Conservation (phyloP, 2,797 vertebrate genomes). For the Sebastolobus alascanus region DNA sequence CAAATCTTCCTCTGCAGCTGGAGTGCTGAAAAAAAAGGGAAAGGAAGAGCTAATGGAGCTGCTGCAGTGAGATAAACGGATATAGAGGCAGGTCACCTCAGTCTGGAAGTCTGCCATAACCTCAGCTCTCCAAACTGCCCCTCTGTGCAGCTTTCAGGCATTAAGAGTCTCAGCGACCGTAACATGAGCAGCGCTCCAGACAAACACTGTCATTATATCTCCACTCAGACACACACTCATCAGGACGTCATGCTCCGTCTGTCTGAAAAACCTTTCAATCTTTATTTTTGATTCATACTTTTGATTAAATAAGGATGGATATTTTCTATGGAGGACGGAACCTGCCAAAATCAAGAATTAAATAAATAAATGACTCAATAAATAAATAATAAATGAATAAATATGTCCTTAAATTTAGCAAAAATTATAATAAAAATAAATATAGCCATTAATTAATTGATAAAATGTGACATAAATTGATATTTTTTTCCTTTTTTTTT, state of each 20-base stretch:
- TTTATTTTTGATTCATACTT: background rate
- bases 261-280: background rate
- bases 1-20: slow-evolving; percentile 1
- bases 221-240: background rate
- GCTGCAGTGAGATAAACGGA: slow-evolving; percentile 34
- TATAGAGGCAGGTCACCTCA: slow-evolving; percentile 42
- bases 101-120: slow-evolving; percentile 39
- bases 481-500: no score
- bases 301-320: no score
- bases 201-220: slow-evolving; percentile 6
- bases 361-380: no score
- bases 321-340: no score
- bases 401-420: no score
- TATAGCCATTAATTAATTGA: no score
- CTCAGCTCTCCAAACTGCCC: slow-evolving; percentile 24
- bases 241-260: background rate
- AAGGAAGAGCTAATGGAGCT: slow-evolving; percentile 19
- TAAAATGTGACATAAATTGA: no score
- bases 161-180: slow-evolving; percentile 24
- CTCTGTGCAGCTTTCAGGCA: slow-evolving; percentile 21
- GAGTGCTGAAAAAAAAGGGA: background rate
- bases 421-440: no score
- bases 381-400: no score
- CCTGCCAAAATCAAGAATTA: no score
- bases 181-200: slow-evolving; percentile 31